These are phyloP conservation scores for Spialia ferax DNA, from an alignment of 2,888 invertebrate species.

Conservation along the genomic window DNA sequence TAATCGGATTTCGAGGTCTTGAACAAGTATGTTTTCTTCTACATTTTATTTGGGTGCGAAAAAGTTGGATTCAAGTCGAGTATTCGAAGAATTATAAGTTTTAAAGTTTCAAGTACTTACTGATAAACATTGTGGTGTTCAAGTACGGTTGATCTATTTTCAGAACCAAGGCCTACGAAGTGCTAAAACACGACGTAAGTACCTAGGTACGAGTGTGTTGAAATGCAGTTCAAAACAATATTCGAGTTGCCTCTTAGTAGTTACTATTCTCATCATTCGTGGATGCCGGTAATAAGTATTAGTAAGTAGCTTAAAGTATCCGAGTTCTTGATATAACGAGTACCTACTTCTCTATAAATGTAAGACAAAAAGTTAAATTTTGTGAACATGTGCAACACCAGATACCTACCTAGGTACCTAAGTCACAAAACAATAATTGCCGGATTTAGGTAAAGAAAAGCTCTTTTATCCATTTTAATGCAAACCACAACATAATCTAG, in stretches of 20 bases:
- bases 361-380: too few relatives aligned
- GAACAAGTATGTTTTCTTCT: conserved; percentile 5
- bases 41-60: conserved; percentile 2
- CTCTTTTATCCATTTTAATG: too few relatives aligned
- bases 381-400: too few relatives aligned
- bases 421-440: too few relatives aligned
- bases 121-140: conserved; percentile 10
- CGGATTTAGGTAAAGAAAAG: too few relatives aligned
- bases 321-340: too few relatives aligned
- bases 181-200: conserved; percentile 22
- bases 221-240: conserved; percentile 13
- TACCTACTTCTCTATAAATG: too few relatives aligned
- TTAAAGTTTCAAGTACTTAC: conserved; percentile 5
- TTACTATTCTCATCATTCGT: background rate
- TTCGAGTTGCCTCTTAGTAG: background rate
- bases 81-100: conserved; percentile 13
- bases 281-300: background rate
- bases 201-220: conserved; percentile 9
- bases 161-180: conserved; percentile 21
- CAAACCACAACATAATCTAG: too few relatives aligned
- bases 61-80: background rate
- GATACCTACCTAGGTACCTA: too few relatives aligned
- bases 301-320: background rate
- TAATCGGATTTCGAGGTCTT: conserved; percentile 14
- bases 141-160: conserved; percentile 20